Percentiles rank a stretch among this genome's conserved stretches.
These are phyloP conservation scores for Arizona elegans DNA, from an alignment of 2,113 vertebrate species.

Conservation along the genomic window DNA sequence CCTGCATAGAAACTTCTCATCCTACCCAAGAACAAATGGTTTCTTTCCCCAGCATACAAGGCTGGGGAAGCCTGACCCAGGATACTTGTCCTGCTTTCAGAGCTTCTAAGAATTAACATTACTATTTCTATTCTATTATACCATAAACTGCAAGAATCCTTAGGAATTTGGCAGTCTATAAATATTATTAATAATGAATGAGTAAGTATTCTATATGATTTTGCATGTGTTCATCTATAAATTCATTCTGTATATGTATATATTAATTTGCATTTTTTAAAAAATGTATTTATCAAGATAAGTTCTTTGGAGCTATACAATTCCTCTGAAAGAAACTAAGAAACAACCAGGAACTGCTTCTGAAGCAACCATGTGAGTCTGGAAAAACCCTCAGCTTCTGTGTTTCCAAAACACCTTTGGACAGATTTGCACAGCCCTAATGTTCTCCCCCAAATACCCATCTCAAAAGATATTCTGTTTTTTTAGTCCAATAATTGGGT, in stretches of 20 bases:
- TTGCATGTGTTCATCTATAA: background rate
- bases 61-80: background rate
- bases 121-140: background rate
- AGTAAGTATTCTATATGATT: background rate
- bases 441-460: background rate
- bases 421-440: background rate
- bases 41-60: background rate
- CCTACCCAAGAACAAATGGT: background rate
- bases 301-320: background rate
- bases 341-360: background rate
- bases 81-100: background rate
- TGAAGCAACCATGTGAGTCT: background rate
- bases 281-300: background rate
- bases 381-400: background rate
- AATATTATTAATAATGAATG: background rate
- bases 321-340: background rate
- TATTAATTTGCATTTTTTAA: background rate
- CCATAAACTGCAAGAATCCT: background rate
- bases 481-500: background rate
- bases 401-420: background rate
- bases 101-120: background rate
- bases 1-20: background rate
- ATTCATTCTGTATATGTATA: background rate
- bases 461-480: background rate
- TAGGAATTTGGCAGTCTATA: background rate